Evolutionary conservation across 2,888 invertebrate species (phyloP), one percentile per base, ranked within the genome.

Genomic region (Ophion ventricosus): DNA sequence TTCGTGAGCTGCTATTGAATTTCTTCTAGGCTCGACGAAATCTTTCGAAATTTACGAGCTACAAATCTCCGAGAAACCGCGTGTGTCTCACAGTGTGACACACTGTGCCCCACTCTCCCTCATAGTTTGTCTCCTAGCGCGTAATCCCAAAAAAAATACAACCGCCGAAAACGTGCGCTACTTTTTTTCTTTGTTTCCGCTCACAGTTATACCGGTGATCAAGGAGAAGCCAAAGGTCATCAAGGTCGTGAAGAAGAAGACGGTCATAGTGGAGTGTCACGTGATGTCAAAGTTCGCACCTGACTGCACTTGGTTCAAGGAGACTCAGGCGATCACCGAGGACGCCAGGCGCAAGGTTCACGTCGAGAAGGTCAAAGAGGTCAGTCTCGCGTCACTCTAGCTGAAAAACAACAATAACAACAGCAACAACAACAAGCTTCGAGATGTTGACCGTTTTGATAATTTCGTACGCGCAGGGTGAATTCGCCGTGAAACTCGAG

Each of bases 201-300:
- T 92, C 90, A 84, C 93, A 97, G 97, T 98, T 95, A 97, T 98
- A 94, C 98, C 98, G 92, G 98, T 98, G 90, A 98, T 98, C 91
- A 97, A 97, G 94, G 98, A 98, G 93, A 97, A 97, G 93, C 98
- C 98, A 77, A 97, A 96, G 94, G 96, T 98, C 89, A 96, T 98
- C 90, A 97, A 97, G 93, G 97, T 98, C 91, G 95, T 98, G 89
- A 98, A 98, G 93, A 98, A 97, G 95, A 97, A 97, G 93, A 97
- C 98, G 88, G 97, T 99, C 88, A 96, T 98, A 88, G 97, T 99
- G 93, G 98, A 98, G 94, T 98, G 98, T 93, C 96, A 96, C 92
- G 98, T 99, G 85, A 96, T 98, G 92, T 98, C 98, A 89, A 97
- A 98, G 94, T 98, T 98, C 92, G 97, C 97, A 90, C 99, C 99